phyloP scores from a whole-genome alignment of 2,113 vertebrate genomes.

The Nycticebus coucang region DNA sequence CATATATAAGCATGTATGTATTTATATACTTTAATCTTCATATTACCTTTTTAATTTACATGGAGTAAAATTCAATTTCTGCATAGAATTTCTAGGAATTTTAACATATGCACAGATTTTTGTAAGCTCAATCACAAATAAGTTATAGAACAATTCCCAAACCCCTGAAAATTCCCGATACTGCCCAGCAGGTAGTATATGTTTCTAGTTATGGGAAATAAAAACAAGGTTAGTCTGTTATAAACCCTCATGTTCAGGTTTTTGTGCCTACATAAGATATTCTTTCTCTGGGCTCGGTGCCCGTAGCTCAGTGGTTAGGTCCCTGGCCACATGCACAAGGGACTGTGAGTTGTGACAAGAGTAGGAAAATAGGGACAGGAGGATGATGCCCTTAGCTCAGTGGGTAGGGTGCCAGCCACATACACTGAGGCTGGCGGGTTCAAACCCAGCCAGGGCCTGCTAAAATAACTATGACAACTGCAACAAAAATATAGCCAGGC shows the following conservation, averaged over 20 bases:
- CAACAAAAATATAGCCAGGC: too few relatives aligned
- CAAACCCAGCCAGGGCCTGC: too few relatives aligned
- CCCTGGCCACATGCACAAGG: too few relatives aligned
- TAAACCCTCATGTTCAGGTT: background rate
- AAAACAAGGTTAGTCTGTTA: background rate
- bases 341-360: too few relatives aligned
- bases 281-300: background rate
- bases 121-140: background rate
- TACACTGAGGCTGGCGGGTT: too few relatives aligned
- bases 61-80: background rate
- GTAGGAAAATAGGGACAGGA: too few relatives aligned
- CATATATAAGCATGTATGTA: background rate
- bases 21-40: background rate
- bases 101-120: background rate
- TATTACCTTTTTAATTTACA: background rate
- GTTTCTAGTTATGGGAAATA: background rate
- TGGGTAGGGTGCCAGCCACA: too few relatives aligned
- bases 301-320: too few relatives aligned
- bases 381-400: too few relatives aligned
- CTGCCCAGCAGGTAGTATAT: background rate
- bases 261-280: conserved; percentile 2
- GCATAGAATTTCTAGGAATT: background rate
- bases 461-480: too few relatives aligned
- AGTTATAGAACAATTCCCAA: background rate
- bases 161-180: background rate